These are phyloP conservation scores for Sarcophaga carnaria DNA, from an alignment of 2,888 invertebrate genomes.

Conservation along the genomic window DNA sequence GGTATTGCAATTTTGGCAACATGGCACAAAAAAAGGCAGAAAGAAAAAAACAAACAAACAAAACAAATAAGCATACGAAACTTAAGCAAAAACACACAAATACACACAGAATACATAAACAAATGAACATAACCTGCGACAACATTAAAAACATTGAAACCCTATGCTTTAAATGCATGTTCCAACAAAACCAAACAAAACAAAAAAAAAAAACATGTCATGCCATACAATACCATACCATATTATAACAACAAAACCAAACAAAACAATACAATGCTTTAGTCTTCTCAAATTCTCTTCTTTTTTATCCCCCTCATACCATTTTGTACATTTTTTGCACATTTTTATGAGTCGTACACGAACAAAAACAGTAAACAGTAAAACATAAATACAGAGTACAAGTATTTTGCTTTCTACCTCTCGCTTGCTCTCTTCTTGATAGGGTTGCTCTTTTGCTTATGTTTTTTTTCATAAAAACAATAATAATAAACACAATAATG, in stretches of 20 bases:
- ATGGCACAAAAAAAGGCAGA: neutral
- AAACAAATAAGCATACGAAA: neutral
- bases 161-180: neutral
- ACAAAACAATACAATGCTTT: neutral
- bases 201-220: neutral
- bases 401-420: neutral
- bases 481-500: neutral
- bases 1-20: neutral
- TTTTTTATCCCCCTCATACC: neutral
- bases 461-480: neutral
- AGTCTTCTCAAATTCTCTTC: neutral
- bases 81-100: too few species aligned
- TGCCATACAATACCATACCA: neutral
- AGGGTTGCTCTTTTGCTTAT: neutral
- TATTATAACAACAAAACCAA: neutral
- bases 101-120: neutral
- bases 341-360: neutral
- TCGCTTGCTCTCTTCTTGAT: neutral
- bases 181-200: slow-evolving; percentile 4
- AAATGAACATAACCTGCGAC: slow-evolving; percentile 54
- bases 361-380: neutral
- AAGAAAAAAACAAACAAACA: neutral
- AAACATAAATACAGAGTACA: neutral
- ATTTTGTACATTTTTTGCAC: neutral
- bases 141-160: slow-evolving; percentile 54